A percentile compares a stretch with the other conserved stretches of the same genome.
Conservation (phyloP, 2,888 invertebrate genomes). For the Boloria euphrosyne region DNA sequence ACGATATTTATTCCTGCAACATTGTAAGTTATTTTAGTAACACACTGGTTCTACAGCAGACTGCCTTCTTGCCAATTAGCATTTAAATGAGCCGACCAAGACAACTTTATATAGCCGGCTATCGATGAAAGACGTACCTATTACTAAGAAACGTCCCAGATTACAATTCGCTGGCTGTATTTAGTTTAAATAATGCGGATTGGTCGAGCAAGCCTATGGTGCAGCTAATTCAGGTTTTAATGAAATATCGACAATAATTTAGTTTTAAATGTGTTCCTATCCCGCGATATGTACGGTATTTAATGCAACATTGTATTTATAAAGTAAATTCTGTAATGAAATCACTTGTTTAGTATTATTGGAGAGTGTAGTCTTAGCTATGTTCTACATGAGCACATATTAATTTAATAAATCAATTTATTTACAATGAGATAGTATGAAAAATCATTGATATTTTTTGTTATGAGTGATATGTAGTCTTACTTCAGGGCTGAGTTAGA, state of each 20-base stretch:
- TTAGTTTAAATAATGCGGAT: conserved; percentile 55
- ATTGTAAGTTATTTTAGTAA: conserved; percentile 39
- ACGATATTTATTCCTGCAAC: conserved; percentile 20
- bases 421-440: no score
- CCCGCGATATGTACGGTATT: conserved; percentile 47
- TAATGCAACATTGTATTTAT: conserved; percentile 61
- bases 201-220: conserved; percentile 41
- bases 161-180: conserved; percentile 53
- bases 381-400: background rate
- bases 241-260: conserved; percentile 67
- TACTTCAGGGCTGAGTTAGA: no score
- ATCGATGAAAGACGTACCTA: conserved; percentile 50
- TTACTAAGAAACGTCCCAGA: conserved; percentile 48
- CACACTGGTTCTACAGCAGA: conserved; percentile 63
- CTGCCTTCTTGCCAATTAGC: conserved; percentile 73
- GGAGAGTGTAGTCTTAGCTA: conserved; percentile 22
- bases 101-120: conserved; percentile 74
- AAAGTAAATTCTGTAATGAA: conserved; percentile 55
- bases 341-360: conserved; percentile 68
- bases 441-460: no score
- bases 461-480: no score
- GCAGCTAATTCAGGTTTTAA: conserved; percentile 51
- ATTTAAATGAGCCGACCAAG: conserved; percentile 78
- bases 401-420: no score
- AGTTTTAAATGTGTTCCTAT: conserved; percentile 46